Percentiles rank a stretch among this genome's conserved stretches.
These are phyloP conservation scores for Gymnoscopelus braueri DNA, from an alignment of 2,797 vertebrate genomes.

Conservation along the genomic window DNA sequence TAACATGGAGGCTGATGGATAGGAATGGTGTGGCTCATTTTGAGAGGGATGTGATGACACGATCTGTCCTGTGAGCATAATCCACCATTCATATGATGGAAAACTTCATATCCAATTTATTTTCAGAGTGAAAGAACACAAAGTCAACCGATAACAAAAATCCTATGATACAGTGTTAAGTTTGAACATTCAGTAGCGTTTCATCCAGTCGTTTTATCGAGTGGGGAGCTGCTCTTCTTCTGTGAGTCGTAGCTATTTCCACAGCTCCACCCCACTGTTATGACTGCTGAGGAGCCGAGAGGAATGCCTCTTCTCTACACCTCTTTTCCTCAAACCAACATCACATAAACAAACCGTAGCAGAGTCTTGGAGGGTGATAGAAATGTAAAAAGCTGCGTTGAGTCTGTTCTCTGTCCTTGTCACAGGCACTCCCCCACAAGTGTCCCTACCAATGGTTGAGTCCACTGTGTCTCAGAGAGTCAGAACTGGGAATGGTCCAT, in stretches of 20 bases:
- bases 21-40: constrained; percentile 33
- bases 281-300: constrained; percentile 41
- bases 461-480: constrained; percentile 79
- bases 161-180: constrained; percentile 53
- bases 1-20: constrained; percentile 56
- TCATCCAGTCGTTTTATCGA: constrained; percentile 23
- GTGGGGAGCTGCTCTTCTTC: constrained; percentile 39
- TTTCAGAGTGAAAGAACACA: constrained; percentile 48
- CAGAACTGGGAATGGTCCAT: constrained; percentile 97
- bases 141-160: constrained; percentile 53
- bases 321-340: constrained; percentile 50
- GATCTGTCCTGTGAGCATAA: constrained; percentile 42
- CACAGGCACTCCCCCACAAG: constrained; percentile 2
- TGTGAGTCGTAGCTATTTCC: constrained; percentile 18
- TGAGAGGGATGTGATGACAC: constrained; percentile 18
- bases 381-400: constrained; percentile 66
- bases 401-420: constrained; percentile 46
- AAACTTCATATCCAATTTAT: constrained; percentile 49
- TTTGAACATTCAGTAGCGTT: constrained; percentile 46
- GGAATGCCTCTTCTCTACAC: constrained; percentile 28
- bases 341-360: constrained; percentile 44
- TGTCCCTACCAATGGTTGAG: not conserved
- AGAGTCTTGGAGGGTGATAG: constrained; percentile 55
- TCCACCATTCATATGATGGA: constrained; percentile 36
- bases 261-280: constrained; percentile 23